These are phyloP conservation scores for Congeria kusceri DNA, from an alignment of 2,888 invertebrate species.

Conservation along the genomic window DNA sequence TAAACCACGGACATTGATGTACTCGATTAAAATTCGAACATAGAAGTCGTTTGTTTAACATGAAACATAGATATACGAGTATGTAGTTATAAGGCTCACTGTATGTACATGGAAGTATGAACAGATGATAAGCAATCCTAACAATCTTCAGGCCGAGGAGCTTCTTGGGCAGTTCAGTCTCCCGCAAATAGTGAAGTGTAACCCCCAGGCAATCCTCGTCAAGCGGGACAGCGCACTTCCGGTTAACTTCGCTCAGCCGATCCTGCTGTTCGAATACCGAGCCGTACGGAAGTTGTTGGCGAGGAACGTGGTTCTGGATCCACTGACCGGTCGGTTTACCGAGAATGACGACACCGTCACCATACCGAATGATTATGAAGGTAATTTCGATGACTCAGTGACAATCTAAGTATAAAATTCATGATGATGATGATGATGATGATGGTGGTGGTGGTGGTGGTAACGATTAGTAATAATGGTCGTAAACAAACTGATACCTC, in stretches of 20 bases:
- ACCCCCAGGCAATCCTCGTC: slow-evolving; percentile 67
- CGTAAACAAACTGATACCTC: too few species aligned
- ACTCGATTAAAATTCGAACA: too few species aligned
- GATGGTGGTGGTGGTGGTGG: neutral
- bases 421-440: neutral
- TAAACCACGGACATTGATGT: too few species aligned
- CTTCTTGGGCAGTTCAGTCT: slow-evolving; percentile 70
- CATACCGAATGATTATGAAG: slow-evolving; percentile 78
- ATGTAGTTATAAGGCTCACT: too few species aligned
- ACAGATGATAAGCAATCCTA: too few species aligned
- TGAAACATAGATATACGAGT: too few species aligned
- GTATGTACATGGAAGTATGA: too few species aligned
- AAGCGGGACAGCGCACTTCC: slow-evolving; percentile 62
- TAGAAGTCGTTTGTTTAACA: too few species aligned
- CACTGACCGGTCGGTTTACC: slow-evolving; percentile 56
- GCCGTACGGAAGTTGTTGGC: slow-evolving; percentile 74
- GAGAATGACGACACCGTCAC: slow-evolving; percentile 78
- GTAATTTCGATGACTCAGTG: slow-evolving; percentile 49
- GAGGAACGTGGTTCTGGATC: slow-evolving; percentile 68
- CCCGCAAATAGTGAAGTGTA: slow-evolving; percentile 74
- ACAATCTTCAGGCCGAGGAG: slow-evolving; percentile 61
- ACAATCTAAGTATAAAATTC: neutral
- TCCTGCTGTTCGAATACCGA: slow-evolving; percentile 72
- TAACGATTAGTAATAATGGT: too few species aligned
- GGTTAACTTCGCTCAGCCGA: slow-evolving; percentile 72